Conservation (phyloP, 1,140 invertebrate genomes). For the Eupeodes corollae region DNA sequence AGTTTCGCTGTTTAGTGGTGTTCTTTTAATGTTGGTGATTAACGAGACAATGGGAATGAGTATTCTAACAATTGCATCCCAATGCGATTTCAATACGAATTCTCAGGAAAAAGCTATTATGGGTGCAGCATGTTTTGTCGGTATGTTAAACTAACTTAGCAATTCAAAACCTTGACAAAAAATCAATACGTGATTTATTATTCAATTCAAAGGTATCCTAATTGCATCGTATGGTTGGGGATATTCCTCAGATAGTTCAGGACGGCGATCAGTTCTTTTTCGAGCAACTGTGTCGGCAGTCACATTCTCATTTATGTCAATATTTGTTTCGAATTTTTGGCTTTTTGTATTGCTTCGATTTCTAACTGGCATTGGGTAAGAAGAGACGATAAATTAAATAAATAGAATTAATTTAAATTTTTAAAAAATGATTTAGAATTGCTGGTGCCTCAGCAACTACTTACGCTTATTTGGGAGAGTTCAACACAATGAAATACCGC, state of each 20-base stretch:
- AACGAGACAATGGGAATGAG: conserved; percentile 35
- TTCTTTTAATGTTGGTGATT: conserved; percentile 31
- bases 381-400: conserved; percentile 6
- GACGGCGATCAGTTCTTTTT: conserved; percentile 43
- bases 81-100: conserved; percentile 36
- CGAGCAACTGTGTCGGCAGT: conserved; percentile 20
- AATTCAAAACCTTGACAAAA: neutral
- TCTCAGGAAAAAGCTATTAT: conserved; percentile 32
- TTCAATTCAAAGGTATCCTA: conserved; percentile 40
- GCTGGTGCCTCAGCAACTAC: conserved; percentile 31
- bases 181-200: neutral
- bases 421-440: conserved; percentile 17
- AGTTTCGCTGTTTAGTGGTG: conserved; percentile 20
- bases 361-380: conserved; percentile 47
- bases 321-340: conserved; percentile 42
- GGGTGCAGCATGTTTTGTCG: conserved; percentile 30
- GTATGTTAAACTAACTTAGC: conserved; percentile 16
- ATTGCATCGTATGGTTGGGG: conserved; percentile 53
- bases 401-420: conserved; percentile 2
- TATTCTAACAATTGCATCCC: conserved; percentile 31
- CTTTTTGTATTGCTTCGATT: conserved; percentile 42
- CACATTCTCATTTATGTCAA: conserved; percentile 37
- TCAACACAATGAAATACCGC: conserved; percentile 19
- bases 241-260: conserved; percentile 54
- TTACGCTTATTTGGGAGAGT: conserved; percentile 36